These are phyloP conservation scores for Sporophila hypoxantha DNA, from an alignment of 2,113 vertebrate species.

Conservation along the genomic window DNA sequence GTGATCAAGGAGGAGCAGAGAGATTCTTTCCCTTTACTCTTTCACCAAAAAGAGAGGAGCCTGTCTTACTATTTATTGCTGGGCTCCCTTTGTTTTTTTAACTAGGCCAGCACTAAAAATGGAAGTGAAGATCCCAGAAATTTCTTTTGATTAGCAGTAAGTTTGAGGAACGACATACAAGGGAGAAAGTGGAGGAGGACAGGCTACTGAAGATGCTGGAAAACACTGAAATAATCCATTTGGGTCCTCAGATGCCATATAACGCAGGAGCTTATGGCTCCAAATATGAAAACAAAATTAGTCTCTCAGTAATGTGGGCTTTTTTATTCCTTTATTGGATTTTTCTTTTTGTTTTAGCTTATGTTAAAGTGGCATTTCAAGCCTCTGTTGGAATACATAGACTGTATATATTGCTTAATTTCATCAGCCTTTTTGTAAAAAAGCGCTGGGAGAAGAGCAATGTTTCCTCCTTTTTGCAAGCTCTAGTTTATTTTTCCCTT, in stretches of 20 bases:
- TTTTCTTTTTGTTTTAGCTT: not conserved
- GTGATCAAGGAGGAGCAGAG: not conserved
- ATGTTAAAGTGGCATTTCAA: not conserved
- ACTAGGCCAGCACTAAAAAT: slow-evolving; percentile 17
- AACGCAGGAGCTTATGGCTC: accelerated
- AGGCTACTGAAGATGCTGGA: not conserved
- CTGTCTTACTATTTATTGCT: not conserved
- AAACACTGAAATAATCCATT: not conserved
- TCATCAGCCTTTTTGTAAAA: not conserved
- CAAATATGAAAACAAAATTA: not conserved
- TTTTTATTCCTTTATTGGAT: not conserved
- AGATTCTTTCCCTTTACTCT: not conserved
- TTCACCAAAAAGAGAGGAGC: not conserved
- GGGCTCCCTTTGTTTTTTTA: not conserved
- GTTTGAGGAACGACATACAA: not conserved
- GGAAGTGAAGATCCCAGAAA: not conserved
- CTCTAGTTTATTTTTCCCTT: not conserved
- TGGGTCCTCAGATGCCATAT: not conserved
- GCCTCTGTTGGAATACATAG: not conserved
- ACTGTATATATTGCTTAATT: not conserved
- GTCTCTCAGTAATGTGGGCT: not conserved
- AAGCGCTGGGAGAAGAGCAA: not conserved
- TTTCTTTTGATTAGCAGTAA: not conserved
- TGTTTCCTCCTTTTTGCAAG: not conserved
- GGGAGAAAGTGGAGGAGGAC: not conserved